Base-by-base conservation (phyloP, 2,113 vertebrate species). In the Halichoerus grypus region DNA sequence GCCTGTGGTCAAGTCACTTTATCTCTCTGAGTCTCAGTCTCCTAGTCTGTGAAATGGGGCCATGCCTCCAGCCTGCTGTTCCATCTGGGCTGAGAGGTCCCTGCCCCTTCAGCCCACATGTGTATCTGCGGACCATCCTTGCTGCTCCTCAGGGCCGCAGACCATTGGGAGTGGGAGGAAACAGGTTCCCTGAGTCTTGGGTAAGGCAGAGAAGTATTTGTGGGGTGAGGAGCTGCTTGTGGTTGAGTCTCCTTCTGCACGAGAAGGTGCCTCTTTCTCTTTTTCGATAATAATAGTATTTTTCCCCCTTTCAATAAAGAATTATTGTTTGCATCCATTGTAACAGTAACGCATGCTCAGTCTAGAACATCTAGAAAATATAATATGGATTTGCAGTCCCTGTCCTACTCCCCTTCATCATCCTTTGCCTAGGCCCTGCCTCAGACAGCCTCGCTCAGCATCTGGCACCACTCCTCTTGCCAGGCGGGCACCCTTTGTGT, bases 301-400 rank as follows among this genome's bases (percentile, higher is more conserved):
- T 74, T 69, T 46, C 2, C 24, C 53, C 16, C 28, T 79, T 93
- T 63, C 63, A 22, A 18, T 80, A 79, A 74, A 63, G 91, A 51
- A 46, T 16, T 7, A 65, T 67, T 36, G 24, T 76, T 57, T 92
- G 89, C 53, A 12, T 76, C 80, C 5, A 21, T 46, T 55, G 12
- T 72, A 59, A 28, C 33, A 85, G 36, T 14, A 21, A 24, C 21
- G 0, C 22, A 4, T 19, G 80, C 88, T 80, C 31, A 0, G 26
- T 53, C 14, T 5, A 53, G 79, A 42, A 5, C 21, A 28, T 31
- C 14, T 33, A 26, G 84, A 51, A 95, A 51, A 86, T 15, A 18
- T 1, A 51, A 86, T 15, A 14, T 1, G 24, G 18, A 1, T 13
- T 22, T 10, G 0, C 2, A 0, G 36, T 8, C 42, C 18, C 5